Percentiles rank a stretch among this genome's conserved stretches.
Evolutionary conservation across 1,140 invertebrate genomes (phyloP).

Genomic region (Monomorium pharaonis): DNA sequence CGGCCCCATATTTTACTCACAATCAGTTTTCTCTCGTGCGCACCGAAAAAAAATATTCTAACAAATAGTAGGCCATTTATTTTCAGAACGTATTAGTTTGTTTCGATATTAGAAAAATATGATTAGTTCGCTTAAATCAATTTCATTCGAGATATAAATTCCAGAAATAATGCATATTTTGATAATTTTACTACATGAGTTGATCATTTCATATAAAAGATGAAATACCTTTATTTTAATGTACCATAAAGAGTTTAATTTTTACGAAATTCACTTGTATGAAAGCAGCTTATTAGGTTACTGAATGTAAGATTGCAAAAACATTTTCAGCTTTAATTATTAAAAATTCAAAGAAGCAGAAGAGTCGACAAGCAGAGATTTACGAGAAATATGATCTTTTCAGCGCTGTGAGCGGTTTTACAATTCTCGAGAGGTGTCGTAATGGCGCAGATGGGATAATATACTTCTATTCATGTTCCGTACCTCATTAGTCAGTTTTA

Average conservation of each 20-base stretch:
- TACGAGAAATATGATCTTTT: background rate
- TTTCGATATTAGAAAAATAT: constrained; percentile 2
- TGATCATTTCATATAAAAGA: background rate
- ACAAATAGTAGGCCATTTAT: background rate
- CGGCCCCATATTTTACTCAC: constrained; percentile 8
- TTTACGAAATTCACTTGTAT: background rate
- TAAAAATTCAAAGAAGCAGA: background rate
- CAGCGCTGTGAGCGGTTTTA: background rate
- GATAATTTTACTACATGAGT: background rate
- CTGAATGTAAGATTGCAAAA: background rate
- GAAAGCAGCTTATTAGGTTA: background rate
- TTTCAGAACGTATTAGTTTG: background rate
- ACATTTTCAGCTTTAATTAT: background rate
- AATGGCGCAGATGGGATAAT: constrained; percentile 18
- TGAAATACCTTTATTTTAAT: background rate
- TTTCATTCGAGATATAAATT: background rate
- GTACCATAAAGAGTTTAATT: background rate
- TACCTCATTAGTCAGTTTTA: constrained; percentile 36
- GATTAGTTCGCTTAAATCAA: background rate
- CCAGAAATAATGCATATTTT: background rate
- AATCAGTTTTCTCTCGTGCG: background rate
- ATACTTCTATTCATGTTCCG: background rate
- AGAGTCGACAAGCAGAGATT: background rate
- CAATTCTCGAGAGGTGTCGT: background rate
- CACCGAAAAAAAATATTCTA: constrained; percentile 8